Percentiles rank a stretch among this genome's conserved stretches.
phyloP scores from a whole-genome alignment of 2,888 invertebrate species.

The Pristionchus arcanus region DNA sequence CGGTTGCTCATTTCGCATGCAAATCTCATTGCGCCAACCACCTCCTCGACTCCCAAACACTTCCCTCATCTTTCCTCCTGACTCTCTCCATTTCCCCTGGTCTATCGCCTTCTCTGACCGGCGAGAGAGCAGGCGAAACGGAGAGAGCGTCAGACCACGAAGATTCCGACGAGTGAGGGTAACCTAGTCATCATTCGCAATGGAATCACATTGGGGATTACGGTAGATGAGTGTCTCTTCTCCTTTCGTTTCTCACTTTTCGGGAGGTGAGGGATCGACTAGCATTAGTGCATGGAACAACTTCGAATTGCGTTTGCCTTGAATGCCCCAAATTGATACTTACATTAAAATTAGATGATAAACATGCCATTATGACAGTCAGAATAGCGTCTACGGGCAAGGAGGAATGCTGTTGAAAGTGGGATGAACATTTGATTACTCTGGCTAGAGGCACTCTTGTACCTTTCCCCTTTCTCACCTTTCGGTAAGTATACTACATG shows the following conservation, averaged over 20 bases:
- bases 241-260: background rate
- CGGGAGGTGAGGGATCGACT: background rate
- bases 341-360: too few relatives aligned
- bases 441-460: too few relatives aligned
- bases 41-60: background rate
- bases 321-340: background rate
- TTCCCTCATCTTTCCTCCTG: background rate
- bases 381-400: too few relatives aligned
- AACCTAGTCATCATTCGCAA: background rate
- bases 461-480: background rate
- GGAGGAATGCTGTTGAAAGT: too few relatives aligned
- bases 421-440: too few relatives aligned
- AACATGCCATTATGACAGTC: too few relatives aligned
- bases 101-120: background rate
- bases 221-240: background rate
- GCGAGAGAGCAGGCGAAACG: constrained; percentile 8
- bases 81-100: background rate
- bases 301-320: background rate
- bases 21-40: constrained; percentile 42
- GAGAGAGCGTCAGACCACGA: background rate
- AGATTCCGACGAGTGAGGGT: background rate
- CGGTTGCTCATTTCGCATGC: constrained; percentile 28
- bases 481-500: background rate
- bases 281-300: too few relatives aligned
- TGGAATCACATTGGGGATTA: background rate